These are phyloP conservation scores for Lysiphlebus fabarum DNA, from an alignment of 1,140 invertebrate genomes.

Conservation along the genomic window DNA sequence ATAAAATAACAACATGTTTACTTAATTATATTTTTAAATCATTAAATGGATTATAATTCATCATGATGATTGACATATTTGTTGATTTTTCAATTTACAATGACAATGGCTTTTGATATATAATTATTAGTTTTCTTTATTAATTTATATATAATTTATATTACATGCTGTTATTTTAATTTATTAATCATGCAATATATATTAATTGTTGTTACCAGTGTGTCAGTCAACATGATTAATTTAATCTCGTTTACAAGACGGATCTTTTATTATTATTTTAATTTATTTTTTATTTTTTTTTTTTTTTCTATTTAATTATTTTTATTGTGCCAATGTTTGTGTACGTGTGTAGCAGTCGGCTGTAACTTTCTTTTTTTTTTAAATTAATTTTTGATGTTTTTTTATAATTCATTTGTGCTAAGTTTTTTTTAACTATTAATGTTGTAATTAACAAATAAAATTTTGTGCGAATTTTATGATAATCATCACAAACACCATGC, in stretches of 20 bases:
- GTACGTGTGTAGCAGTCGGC: constrained; percentile 13
- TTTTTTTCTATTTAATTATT: too few relatives aligned
- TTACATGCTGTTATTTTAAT: constrained; percentile 39
- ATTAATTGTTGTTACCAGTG: constrained; percentile 29
- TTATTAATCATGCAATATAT: constrained; percentile 23
- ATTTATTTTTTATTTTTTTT: constrained; percentile 12
- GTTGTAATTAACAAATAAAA: constrained; percentile 35
- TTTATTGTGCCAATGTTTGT: neutral
- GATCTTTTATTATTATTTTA: constrained; percentile 23
- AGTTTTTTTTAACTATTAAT: constrained; percentile 6
- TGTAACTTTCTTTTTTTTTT: constrained; percentile 15
- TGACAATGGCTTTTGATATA: constrained; percentile 12
- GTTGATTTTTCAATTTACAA: too few relatives aligned
- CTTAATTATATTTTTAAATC: too few relatives aligned
- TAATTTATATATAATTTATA: constrained; percentile 13
- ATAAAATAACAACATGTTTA: constrained; percentile 33
- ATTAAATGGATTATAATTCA: too few relatives aligned
- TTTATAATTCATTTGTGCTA: constrained; percentile 40
- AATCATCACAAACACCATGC: constrained; percentile 45
- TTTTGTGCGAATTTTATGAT: constrained; percentile 49
- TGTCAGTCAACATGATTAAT: constrained; percentile 36
- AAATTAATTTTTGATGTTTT: constrained; percentile 19
- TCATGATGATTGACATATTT: too few relatives aligned
- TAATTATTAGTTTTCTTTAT: too few relatives aligned
- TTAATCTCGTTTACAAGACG: constrained; percentile 31